Base-by-base conservation (phyloP, 1,140 invertebrate species). In the Medauroidea extradentata region DNA sequence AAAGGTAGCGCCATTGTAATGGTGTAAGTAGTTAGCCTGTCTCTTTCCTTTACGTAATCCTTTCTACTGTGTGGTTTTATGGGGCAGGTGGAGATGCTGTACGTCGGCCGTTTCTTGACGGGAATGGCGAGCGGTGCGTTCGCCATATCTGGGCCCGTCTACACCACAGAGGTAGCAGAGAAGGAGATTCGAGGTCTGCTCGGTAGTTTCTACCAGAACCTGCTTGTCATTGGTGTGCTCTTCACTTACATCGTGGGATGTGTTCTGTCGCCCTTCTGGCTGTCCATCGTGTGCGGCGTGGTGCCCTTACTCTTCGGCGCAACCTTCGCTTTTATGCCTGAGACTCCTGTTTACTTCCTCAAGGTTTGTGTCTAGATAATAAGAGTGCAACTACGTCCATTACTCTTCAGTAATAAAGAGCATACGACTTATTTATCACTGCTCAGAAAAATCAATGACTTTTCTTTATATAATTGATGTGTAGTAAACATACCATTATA, bases 101-200 rank as follows among this genome's bases (percentile, higher is more conserved):
- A 87, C 57, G 67, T 85, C 43, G 91, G 86, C 0, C 79, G 93
- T 48, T 82, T 94, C 54, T 76, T 94, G 39, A 87, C 84, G 53
- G 90, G 91, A 24, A 67, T 88, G 11, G 83, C 75, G 0, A 83
- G 86, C 68, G 91, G 92, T 42, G 85, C 89, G n/a, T 83, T 86
- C 14, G 91, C 88, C 66, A 88, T 93, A 7, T 80, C 86, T 16
- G 84, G 85, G 0, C 91, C 92, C 0, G 87, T 93, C 69, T 96
- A 94, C 71, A 85, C 94, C 19, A 87, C 88, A 1, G 93, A 95
- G 78, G 89, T 93, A 34, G 87, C 91, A 0, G 89, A 93, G 67
- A 83, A 85, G 0, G 84, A 85, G 18, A 84, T 91, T 57, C 78
- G 91, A 41, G 93, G 93, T 3, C 76, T 84, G 0, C 75, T 96